Evolutionary conservation across 2,113 vertebrate genomes (phyloP).

Genomic region (Hippocampus zosterae): DNA sequence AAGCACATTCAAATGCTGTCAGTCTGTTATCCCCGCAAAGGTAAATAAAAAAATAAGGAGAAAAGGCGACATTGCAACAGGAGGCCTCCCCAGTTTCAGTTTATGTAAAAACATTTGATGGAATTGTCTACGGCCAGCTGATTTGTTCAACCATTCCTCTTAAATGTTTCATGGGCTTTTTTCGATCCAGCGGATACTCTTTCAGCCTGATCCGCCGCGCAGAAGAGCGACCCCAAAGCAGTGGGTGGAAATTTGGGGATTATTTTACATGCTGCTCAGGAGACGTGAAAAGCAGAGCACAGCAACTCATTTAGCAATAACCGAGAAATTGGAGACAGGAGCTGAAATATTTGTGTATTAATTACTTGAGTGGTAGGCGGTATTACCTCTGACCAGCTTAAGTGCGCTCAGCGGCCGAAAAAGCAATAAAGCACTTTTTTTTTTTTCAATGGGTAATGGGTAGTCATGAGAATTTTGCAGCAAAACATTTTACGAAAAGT

Average conservation of each 20-base stretch:
- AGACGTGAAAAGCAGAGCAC: slow-evolving; percentile 72
- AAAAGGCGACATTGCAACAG: background rate
- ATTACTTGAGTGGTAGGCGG: slow-evolving; percentile 64
- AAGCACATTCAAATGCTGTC: background rate
- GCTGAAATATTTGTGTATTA: slow-evolving; percentile 79
- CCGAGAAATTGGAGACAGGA: slow-evolving; percentile 73
- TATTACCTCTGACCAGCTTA: slow-evolving; percentile 51
- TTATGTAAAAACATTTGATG: slow-evolving; percentile 46
- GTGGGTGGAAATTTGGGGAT: slow-evolving; percentile 72
- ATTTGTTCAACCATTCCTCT: slow-evolving; percentile 57
- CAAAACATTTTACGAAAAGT: slow-evolving; percentile 38
- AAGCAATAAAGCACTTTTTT: slow-evolving; percentile 53
- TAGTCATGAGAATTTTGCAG: background rate
- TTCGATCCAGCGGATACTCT: slow-evolving; percentile 67
- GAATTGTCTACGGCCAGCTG: slow-evolving; percentile 32
- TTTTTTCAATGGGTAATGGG: background rate
- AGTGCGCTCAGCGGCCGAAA: slow-evolving; percentile 47
- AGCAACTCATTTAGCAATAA: slow-evolving; percentile 76
- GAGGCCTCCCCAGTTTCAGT: slow-evolving; percentile 12
- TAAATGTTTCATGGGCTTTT: slow-evolving; percentile 69
- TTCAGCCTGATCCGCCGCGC: slow-evolving; percentile 61
- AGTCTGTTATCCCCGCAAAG: background rate
- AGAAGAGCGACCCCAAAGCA: slow-evolving; percentile 59
- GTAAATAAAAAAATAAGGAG: background rate
- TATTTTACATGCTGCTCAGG: slow-evolving; percentile 74